A percentile compares a stretch with the other conserved stretches of the same genome.
Conservation (phyloP, 2,113 vertebrate species). For the Zeus faber region DNA sequence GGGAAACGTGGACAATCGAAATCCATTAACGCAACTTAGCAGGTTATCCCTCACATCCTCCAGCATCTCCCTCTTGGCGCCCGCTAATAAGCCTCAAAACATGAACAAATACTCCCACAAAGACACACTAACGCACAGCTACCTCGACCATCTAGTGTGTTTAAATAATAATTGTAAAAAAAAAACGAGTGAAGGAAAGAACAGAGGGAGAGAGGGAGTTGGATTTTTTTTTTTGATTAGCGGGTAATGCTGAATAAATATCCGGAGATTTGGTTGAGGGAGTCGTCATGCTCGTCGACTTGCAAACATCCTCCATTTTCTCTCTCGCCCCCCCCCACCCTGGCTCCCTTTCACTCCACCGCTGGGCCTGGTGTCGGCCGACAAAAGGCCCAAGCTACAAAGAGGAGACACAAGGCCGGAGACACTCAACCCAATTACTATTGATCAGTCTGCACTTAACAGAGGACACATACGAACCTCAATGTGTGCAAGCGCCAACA, state of each 20-base stretch:
- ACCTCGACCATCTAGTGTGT: conserved; percentile 18
- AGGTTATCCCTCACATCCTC: conserved; percentile 26
- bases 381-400: conserved; percentile 60
- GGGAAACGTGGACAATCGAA: conserved; percentile 19
- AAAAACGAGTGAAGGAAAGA: too few relatives aligned
- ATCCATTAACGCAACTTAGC: conserved; percentile 36
- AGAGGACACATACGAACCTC: conserved; percentile 19
- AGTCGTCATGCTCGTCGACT: conserved; percentile 71
- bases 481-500: conserved; percentile 23
- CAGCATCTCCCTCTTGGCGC: conserved; percentile 15
- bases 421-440: conserved; percentile 73
- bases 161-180: too few relatives aligned
- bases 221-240: conserved; percentile 61
- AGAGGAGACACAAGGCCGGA: conserved; percentile 61
- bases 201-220: conserved; percentile 38
- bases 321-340: conserved; percentile 31
- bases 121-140: conserved; percentile 3
- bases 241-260: conserved; percentile 75
- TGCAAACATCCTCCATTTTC: conserved; percentile 74
- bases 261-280: conserved; percentile 67
- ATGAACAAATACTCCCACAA: conserved; percentile 6
- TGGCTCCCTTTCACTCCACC: conserved; percentile 34
- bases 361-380: conserved; percentile 40
- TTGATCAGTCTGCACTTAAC: conserved; percentile 64
- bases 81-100: neutral